Percentiles rank a stretch among this genome's conserved stretches.
phyloP scores from a whole-genome alignment of 2,888 invertebrate species.

The Pecten maximus region DNA sequence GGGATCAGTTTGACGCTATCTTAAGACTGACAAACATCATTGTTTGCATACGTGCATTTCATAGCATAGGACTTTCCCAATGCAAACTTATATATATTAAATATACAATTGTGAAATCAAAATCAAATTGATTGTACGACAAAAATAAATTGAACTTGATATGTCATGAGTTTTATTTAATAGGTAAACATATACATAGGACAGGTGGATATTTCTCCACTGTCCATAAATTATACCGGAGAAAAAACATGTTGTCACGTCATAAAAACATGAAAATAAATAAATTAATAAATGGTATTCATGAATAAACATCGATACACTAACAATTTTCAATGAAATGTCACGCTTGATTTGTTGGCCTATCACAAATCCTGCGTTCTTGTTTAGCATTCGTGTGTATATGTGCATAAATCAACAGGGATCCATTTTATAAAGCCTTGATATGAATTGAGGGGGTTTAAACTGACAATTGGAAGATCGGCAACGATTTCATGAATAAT shows the following conservation, averaged over 20 bases:
- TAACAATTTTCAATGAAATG: neutral
- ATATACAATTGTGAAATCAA: too few species aligned
- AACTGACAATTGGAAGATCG: conserved; percentile 26
- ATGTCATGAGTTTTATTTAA: too few species aligned
- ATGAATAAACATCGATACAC: neutral
- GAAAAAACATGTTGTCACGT: neutral
- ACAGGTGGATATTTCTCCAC: too few species aligned
- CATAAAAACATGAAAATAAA: neutral
- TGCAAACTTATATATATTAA: too few species aligned
- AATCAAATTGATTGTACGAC: too few species aligned
- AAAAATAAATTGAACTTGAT: too few species aligned
- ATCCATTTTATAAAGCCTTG: neutral
- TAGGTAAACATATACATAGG: too few species aligned
- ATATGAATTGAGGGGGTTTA: conserved; percentile 6
- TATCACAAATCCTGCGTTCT: neutral
- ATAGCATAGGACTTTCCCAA: too few species aligned
- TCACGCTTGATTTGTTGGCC: neutral
- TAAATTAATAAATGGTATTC: neutral
- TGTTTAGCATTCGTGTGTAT: neutral
- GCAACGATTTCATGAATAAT: neutral
- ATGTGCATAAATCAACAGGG: neutral
- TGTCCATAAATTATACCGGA: too few species aligned
- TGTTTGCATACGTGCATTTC: too few species aligned
- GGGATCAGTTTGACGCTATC: too few species aligned
- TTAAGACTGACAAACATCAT: too few species aligned